Conservation (phyloP, 2,888 invertebrate species). For the Erpobdella octoculata region DNA sequence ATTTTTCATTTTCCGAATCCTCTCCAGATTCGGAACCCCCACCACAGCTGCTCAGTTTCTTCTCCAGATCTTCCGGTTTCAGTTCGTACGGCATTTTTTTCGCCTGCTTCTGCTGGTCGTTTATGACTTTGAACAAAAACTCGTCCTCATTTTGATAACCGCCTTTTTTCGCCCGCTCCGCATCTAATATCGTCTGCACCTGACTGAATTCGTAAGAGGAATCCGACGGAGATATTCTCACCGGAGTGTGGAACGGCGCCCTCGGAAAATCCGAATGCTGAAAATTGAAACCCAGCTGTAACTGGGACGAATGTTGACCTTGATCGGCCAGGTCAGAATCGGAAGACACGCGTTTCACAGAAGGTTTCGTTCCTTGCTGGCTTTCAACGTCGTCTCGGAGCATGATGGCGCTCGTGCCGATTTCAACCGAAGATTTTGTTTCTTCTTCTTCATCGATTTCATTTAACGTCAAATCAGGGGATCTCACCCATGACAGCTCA, state of each 20-base stretch:
- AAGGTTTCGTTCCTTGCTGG: conserved; percentile 33
- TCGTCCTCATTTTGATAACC: too few relatives aligned
- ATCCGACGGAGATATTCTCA: conserved; percentile 33
- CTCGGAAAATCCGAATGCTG: conserved; percentile 18
- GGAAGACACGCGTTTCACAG: conserved; percentile 3
- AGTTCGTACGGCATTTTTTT: conserved; percentile 25
- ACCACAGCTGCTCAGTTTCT: conserved; percentile 27
- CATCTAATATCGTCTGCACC: not conserved
- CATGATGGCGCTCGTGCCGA: conserved; percentile 12
- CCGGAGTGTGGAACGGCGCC: conserved; percentile 31
- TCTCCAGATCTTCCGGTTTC: conserved; percentile 24
- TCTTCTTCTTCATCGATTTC: conserved; percentile 10
- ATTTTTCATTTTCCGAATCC: conserved; percentile 16
- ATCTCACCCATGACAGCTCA: not conserved
- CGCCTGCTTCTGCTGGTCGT: not conserved
- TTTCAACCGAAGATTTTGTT: not conserved
- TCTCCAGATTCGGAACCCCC: conserved; percentile 3
- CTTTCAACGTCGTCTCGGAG: conserved; percentile 29
- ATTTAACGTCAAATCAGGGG: not conserved
- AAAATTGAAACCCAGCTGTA: not conserved
- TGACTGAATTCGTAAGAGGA: conserved; percentile 29
- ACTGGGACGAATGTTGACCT: not conserved
- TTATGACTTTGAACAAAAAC: too few relatives aligned
- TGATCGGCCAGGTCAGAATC: not conserved
- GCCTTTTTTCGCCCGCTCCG: not conserved